Evolutionary conservation across 2,888 invertebrate genomes (phyloP).

Genomic region (Synergus umbraculus): DNA sequence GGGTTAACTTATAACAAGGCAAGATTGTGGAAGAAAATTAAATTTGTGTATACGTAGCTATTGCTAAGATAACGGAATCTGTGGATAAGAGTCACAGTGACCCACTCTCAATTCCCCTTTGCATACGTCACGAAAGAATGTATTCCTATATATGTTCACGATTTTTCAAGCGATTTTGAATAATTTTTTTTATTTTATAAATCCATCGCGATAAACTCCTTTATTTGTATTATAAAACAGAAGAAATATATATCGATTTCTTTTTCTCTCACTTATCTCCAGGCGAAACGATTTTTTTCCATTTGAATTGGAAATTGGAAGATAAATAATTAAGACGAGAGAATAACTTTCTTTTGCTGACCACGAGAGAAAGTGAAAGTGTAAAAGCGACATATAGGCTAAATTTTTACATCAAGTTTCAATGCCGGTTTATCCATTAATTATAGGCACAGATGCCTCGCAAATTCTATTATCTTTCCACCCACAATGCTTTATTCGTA

Average conservation of each 20-base stretch:
- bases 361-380: constrained; percentile 37
- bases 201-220: background rate
- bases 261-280: background rate
- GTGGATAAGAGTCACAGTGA: constrained; percentile 41
- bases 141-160: no score
- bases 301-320: background rate
- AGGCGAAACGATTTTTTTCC: background rate
- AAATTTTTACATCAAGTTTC: background rate
- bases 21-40: no score
- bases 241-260: background rate
- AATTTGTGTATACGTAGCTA: no score
- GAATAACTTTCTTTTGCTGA: constrained; percentile 19
- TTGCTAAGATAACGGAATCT: background rate
- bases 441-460: constrained; percentile 53
- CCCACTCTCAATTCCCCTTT: constrained; percentile 16
- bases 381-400: background rate
- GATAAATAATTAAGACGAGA: constrained; percentile 3
- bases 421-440: background rate
- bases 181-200: no score
- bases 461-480: no score
- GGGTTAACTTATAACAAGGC: no score
- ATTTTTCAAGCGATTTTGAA: no score
- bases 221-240: background rate
- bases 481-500: no score
- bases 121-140: no score